phyloP scores from a whole-genome alignment of 2,888 invertebrate genomes.

The Bellardia pandia region DNA sequence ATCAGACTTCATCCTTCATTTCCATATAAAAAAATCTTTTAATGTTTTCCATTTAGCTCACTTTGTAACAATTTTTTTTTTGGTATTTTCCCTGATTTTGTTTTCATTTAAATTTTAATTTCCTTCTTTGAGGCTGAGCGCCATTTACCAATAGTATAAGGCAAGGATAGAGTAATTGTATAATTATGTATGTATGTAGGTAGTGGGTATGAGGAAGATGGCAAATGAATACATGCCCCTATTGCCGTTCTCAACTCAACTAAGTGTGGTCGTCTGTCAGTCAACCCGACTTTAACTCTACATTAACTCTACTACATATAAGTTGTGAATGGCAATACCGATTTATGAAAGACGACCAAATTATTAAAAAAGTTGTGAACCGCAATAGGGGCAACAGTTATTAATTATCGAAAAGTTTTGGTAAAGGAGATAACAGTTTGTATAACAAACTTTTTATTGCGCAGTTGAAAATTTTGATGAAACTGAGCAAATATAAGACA shows the following conservation, averaged over 20 bases:
- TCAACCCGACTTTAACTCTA: too few species aligned
- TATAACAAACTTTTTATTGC: too few species aligned
- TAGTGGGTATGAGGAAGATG: slow-evolving; percentile 10
- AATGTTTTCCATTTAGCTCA: neutral
- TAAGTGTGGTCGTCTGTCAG: too few species aligned
- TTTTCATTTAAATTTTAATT: slow-evolving; percentile 34
- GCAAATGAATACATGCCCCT: neutral
- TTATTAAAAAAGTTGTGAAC: too few species aligned
- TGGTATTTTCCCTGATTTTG: neutral
- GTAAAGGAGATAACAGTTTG: too few species aligned
- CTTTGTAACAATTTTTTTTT: neutral
- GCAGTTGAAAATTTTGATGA: too few species aligned
- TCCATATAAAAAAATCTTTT: slow-evolving; percentile 1
- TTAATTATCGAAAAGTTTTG: neutral
- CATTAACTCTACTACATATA: too few species aligned
- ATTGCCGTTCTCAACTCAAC: too few species aligned
- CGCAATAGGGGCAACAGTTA: too few species aligned
- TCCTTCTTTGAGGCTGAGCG: slow-evolving; percentile 16
- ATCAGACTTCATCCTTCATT: slow-evolving; percentile 36
- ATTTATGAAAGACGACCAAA: too few species aligned
- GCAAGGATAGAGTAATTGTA: neutral
- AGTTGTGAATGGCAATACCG: too few species aligned
- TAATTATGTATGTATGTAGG: neutral
- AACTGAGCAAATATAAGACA: too few species aligned
- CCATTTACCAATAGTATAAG: neutral